These are phyloP conservation scores for Phrixothrix hirtus DNA, from an alignment of 2,888 invertebrate species.

Conservation along the genomic window DNA sequence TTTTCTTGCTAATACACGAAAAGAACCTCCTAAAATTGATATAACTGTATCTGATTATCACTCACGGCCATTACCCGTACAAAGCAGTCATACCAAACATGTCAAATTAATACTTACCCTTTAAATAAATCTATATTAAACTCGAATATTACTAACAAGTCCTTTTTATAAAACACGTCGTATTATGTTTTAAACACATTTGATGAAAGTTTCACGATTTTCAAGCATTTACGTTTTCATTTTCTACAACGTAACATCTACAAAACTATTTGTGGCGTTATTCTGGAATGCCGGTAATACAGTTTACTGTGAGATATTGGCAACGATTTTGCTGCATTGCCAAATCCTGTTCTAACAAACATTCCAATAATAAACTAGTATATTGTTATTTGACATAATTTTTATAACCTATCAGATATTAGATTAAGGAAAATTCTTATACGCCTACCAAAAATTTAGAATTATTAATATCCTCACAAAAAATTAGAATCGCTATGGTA, in stretches of 20 bases:
- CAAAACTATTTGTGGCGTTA: neutral
- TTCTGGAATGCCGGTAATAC: neutral
- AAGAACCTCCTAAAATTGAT: conserved; percentile 17
- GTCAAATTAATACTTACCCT: neutral
- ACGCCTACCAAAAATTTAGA: too few species aligned
- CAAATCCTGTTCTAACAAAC: too few species aligned
- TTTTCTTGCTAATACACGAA: conserved; percentile 26
- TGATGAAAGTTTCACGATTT: neutral
- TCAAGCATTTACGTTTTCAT: neutral
- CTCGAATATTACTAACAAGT: neutral
- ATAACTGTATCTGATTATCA: neutral
- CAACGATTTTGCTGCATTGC: too few species aligned
- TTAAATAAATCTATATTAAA: too few species aligned
- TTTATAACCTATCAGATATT: too few species aligned
- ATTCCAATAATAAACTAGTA: too few species aligned
- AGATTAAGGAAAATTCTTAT: too few species aligned
- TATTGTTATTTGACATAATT: too few species aligned
- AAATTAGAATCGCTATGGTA: too few species aligned
- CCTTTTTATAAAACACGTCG: neutral
- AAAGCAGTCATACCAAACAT: neutral
- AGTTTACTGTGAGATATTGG: too few species aligned
- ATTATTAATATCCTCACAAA: too few species aligned
- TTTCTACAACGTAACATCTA: neutral
- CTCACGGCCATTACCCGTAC: neutral
- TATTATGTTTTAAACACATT: neutral